Base-by-base conservation (phyloP, 2,888 invertebrate species). In the Cybosia mesomella region DNA sequence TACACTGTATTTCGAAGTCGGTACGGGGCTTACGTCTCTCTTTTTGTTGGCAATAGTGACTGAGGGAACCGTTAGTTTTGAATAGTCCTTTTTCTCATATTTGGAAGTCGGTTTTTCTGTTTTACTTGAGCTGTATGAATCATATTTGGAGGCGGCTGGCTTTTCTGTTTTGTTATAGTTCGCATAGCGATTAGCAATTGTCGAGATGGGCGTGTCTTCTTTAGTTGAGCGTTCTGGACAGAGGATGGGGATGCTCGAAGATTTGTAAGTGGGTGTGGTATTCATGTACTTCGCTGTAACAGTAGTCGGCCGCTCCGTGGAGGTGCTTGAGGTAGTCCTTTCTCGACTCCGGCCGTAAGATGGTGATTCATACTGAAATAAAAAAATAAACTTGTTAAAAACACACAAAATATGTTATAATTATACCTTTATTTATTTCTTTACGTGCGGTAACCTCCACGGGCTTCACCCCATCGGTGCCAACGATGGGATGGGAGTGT, bases 1-100 rank as follows among this genome's bases (percentile, higher is more conserved):
- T 72, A 92, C 83, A 79, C 88, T 90, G 72, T 94, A 95, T 83
- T 93, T 94, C 54, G 93, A 91, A 65, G 91, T 87, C 72, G 93
- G 89, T 66, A 93, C 90, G 5, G 96, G 96, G 85, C 96, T 96
- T 4, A 95, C 95, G 79, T 96, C 96, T 80, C 96, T 92, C 72
- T 95, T 96, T 83, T 90, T 90, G 53, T 83, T 90, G 3, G 86
- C 89, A 34, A 87, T 89, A 28, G 87, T 91, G 54, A 88, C 80
- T 3, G 89, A 84, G 36, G 94, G 92, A 66, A 91, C 83, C 10
- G 87, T 84, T 7, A 93, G 87, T 82, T 94, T 94, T 2, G 95
- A 92, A 82, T 96, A 96, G 76, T 93, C 92, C 84, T 93, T 94
- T 74, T 92, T 94, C 69, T 94, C 94, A 75, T 90, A 92, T 80